Percentiles rank a stretch among this genome's conserved stretches.
Conservation (phyloP, 2,888 invertebrate species). For the Drosophila prolongata region DNA sequence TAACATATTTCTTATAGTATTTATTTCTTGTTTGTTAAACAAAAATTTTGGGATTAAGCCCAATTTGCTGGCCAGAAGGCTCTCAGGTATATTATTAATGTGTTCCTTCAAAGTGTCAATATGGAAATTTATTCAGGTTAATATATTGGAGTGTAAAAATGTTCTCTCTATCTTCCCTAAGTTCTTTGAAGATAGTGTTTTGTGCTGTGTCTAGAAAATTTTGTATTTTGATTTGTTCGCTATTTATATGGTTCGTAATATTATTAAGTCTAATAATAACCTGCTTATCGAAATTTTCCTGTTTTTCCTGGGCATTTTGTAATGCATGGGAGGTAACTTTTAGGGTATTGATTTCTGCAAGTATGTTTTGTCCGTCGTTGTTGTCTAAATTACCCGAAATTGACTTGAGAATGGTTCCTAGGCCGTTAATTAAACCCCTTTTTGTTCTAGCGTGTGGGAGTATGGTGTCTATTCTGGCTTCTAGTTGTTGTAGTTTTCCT, state of each 20-base stretch:
- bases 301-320: not conserved
- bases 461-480: not conserved
- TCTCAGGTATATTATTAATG: slow-evolving; percentile 1
- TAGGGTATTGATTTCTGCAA: not conserved
- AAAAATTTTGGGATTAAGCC: slow-evolving; percentile 7
- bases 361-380: not conserved
- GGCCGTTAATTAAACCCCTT: not conserved
- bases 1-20: not conserved
- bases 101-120: not conserved
- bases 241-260: not conserved
- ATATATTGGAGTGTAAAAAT: not conserved
- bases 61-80: slow-evolving; percentile 4
- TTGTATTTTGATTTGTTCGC: not conserved
- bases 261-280: slow-evolving; percentile 2
- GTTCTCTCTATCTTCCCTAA: not conserved
- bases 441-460: not conserved
- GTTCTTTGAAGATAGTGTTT: slow-evolving; percentile 1
- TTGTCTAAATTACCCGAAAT: slow-evolving; percentile 6
- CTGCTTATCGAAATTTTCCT: slow-evolving; percentile 1
- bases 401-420: not conserved
- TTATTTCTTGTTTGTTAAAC: not conserved
- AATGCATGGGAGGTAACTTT: not conserved
- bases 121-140: slow-evolving; percentile 2
- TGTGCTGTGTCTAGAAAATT: not conserved
- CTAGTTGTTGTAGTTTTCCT: not conserved